Percentiles rank a stretch among this genome's conserved stretches.
Conservation (phyloP, 2,113 vertebrate genomes). For the Dolichotis patagonum region DNA sequence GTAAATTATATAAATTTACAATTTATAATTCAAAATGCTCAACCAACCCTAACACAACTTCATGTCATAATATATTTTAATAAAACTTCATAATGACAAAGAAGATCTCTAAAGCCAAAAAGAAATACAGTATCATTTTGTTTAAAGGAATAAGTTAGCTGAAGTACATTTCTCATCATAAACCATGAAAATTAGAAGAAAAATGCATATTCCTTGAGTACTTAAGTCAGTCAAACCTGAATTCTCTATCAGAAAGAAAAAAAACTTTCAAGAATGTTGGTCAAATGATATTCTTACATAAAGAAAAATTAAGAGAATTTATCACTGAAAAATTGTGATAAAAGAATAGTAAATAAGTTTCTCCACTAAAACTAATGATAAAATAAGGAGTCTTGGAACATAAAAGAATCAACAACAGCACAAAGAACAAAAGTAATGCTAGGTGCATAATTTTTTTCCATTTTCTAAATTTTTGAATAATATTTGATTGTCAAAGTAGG, state of each 20-base stretch:
- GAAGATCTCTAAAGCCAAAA: background rate
- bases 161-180: background rate
- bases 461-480: background rate
- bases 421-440: background rate
- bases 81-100: background rate
- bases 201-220: background rate
- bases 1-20: background rate
- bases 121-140: background rate
- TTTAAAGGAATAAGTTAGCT: background rate
- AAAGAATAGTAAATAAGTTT: background rate
- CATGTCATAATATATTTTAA: background rate
- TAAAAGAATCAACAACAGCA: background rate
- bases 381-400: background rate
- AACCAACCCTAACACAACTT: background rate
- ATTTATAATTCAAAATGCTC: background rate
- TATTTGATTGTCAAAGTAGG: background rate
- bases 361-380: background rate
- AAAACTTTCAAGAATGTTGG: background rate
- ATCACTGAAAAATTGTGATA: background rate
- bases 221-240: background rate
- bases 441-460: background rate
- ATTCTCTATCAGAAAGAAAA: background rate
- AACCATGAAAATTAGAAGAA: background rate
- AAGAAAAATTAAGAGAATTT: background rate
- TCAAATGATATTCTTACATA: background rate